Percentiles rank a stretch among this genome's conserved stretches.
phyloP scores from a whole-genome alignment of 2,888 invertebrate species.

The Tetheella fluctuosa region DNA sequence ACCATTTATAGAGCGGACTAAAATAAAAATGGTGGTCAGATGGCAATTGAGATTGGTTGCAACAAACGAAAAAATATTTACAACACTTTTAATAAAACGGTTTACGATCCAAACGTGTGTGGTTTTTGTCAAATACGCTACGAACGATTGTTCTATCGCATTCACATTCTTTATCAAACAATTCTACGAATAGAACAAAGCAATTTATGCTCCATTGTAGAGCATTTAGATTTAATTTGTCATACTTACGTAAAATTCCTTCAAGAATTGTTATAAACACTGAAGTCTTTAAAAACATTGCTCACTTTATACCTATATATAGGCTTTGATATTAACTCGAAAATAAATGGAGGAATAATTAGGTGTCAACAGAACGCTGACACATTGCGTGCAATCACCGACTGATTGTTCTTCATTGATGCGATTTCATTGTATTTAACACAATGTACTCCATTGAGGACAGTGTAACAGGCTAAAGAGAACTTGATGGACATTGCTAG shows the following conservation, averaged over 20 bases:
- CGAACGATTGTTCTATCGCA: slow-evolving; percentile 13
- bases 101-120: slow-evolving; percentile 48
- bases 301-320: not conserved
- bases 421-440: slow-evolving; percentile 29
- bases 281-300: not conserved
- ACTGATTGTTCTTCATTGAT: slow-evolving; percentile 36
- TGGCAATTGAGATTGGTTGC: slow-evolving; percentile 33
- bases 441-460: slow-evolving; percentile 23
- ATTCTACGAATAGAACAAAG: slow-evolving; percentile 33
- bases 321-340: not conserved
- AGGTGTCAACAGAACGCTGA: slow-evolving; percentile 26
- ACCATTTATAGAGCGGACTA: slow-evolving; percentile 8
- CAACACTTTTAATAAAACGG: slow-evolving; percentile 57
- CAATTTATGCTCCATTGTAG: slow-evolving; percentile 19
- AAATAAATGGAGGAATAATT: not conserved
- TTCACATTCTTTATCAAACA: slow-evolving; percentile 24
- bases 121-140: slow-evolving; percentile 31
- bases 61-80: slow-evolving; percentile 27
- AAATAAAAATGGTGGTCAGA: slow-evolving; percentile 21
- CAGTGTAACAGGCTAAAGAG: slow-evolving; percentile 15
- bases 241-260: not conserved
- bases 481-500: not conserved
- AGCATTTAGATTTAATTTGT: not conserved
- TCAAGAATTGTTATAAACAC: not conserved
- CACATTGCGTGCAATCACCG: slow-evolving; percentile 38